phyloP scores from a whole-genome alignment of 2,797 vertebrate species.

The Perodicticus potto region DNA sequence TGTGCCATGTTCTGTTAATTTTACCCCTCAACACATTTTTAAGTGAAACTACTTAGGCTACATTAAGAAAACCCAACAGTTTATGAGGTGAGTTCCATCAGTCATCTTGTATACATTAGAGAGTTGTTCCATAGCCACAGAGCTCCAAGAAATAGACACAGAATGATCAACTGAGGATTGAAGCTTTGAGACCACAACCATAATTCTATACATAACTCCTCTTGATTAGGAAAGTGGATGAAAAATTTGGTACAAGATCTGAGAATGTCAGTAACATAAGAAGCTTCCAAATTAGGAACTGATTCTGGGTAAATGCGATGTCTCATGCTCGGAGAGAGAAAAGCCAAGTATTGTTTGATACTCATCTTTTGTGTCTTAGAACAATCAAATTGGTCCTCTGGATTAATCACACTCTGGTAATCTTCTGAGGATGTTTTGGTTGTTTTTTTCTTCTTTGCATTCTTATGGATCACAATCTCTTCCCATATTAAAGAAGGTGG shows the following conservation, averaged over 20 bases:
- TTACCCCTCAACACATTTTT: neutral
- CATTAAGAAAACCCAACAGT: neutral
- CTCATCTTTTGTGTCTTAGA: slow-evolving; percentile 61
- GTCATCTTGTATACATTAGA: neutral
- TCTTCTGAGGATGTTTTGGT: slow-evolving; percentile 61
- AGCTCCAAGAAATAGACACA: slow-evolving; percentile 10
- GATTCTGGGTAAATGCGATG: slow-evolving; percentile 24
- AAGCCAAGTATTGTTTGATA: slow-evolving; percentile 62
- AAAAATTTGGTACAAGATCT: slow-evolving; percentile 54
- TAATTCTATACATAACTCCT: neutral
- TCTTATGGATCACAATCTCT: slow-evolving; percentile 26
- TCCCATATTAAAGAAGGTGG: slow-evolving; percentile 60
- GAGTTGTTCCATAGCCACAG: neutral
- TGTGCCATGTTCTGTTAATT: neutral
- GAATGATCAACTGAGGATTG: neutral
- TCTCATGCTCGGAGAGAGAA: slow-evolving; percentile 34
- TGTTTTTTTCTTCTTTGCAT: slow-evolving; percentile 24
- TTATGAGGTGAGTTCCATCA: neutral
- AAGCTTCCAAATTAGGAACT: slow-evolving; percentile 68
- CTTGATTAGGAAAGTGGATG: neutral
- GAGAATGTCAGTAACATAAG: slow-evolving; percentile 66
- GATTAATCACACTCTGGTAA: slow-evolving; percentile 64
- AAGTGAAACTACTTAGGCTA: neutral
- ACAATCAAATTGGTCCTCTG: slow-evolving; percentile 39
- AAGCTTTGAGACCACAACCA: neutral